These are phyloP conservation scores for Limnothrissa miodon DNA, from an alignment of 2,113 vertebrate genomes.

Conservation along the genomic window DNA sequence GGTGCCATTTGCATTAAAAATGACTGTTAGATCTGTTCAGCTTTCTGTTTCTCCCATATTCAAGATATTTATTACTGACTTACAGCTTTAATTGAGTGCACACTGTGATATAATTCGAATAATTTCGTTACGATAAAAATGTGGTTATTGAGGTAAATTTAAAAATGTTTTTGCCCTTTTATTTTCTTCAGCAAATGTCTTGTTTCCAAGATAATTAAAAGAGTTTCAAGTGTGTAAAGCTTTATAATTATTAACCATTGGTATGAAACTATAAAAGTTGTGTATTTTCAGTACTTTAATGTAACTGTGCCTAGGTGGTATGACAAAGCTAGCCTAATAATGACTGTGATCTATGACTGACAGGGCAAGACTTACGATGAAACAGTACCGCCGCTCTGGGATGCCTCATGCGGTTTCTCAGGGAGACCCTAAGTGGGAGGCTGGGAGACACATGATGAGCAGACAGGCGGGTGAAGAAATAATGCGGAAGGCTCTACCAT, in stretches of 20 bases:
- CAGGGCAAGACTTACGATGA: background rate
- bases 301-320: background rate
- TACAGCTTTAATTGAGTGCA: background rate
- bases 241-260: background rate
- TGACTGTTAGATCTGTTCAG: background rate
- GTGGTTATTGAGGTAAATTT: background rate
- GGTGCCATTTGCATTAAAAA: background rate
- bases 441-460: background rate
- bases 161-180: too few relatives aligned
- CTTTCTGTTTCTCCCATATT: background rate
- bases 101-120: background rate
- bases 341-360: conserved; percentile 17
- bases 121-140: background rate
- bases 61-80: background rate
- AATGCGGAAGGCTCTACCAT: background rate
- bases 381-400: background rate
- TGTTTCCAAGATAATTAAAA: background rate
- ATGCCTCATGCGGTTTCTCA: background rate
- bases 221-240: background rate
- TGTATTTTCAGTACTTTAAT: background rate
- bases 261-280: background rate
- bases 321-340: background rate
- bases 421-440: conserved; percentile 6
- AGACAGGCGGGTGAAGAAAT: conserved; percentile 37
- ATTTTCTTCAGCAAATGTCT: background rate